Base-by-base conservation (phyloP, 1,140 invertebrate species). In the Hermetia illucens region DNA sequence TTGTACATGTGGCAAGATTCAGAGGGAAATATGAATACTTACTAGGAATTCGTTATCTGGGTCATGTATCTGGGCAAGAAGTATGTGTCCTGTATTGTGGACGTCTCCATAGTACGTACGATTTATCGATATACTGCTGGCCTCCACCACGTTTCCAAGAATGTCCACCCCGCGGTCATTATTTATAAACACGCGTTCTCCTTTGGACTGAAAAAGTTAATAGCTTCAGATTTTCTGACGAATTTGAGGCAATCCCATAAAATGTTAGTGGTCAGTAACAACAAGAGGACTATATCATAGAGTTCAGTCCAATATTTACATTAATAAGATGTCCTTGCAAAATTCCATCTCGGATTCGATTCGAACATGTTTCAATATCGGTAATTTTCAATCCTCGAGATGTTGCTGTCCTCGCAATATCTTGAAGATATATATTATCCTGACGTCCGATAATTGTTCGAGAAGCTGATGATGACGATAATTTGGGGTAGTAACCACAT, bases 331-430 rank as follows among this genome's bases (percentile, higher is more conserved):
- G 48, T 24, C 74, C 75, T n/a, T 67, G 67, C 36, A 79, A 70
- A 40, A 85, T 76, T 8, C 79, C 81, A 18, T 75, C 69, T n/a
- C 70, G 62, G 43, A 84, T 74, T 10, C 79, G 63, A 40, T 79
- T 74, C 4, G 74, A 62, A 77, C 77, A 84, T 27, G 69, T 65
- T 44, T 76, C 72, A 41, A 86, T 27, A 46, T 78, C 67, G 12
- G 69, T 58, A 10, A 84, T 61, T 39, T 80, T 76, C 20, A 68
- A 62, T 33, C 53, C 52, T 19, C 79, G 61, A 46, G 71, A 62
- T 47, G 80, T 77, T 0, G 64, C 66, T 3, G 69, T 64, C 18
- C 77, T 62, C 44, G 72, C 68, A 4, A 80, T 44, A 50, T 82
- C 73, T 6, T 63, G 57, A 1, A 81, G 56, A 0, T 43, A 46